Evolutionary conservation across 2,888 invertebrate genomes (phyloP), one percentile per base, ranked within the genome.

Genomic region (Neuroscelio doddi): DNA sequence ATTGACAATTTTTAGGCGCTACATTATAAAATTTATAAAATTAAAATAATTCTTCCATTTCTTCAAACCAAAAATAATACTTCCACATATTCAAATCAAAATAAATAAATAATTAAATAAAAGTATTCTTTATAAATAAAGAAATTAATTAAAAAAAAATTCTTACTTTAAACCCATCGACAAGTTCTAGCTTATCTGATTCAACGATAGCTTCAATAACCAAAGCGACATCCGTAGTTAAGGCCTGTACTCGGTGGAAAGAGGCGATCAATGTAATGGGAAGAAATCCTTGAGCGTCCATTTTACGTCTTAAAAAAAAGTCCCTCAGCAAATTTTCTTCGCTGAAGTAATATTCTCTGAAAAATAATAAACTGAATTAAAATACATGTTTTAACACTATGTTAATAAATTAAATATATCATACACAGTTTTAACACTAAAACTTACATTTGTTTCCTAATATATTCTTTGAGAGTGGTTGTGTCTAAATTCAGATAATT

Each of bases 261-360:
- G 97, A 96, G 56, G 97, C 97, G 70, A 99, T 96, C 68, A 98
- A 87, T 63, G 94, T 92, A 41, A 99, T 91, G 0, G 97, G 96
- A 68, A 98, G 90, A 80, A 92, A 98, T 51, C 99, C 99, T 78
- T 96, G 93, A 1, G 90, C 85, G 75, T 96, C 94, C 99, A 99
- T 99, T 89, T 97, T 97, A 74, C 97, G 91, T 26, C 98, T 91
- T 70, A 99, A 88, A 88, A 96, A 99, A 87, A 98, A 96, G 83
- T 99, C 99, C 76, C 95, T 91, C 74, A 93, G 91, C 55, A 99
- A 87, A 87, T 99, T 99, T 80, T 97, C 97, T 71, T 93, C 93
- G 76, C 97, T 97, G 88, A 99, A 98, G 90, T 99, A 99, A 87
- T 99, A 99, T 87, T 99, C 98, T 82, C 98, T 98, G 88, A 30